Percentiles rank a stretch among this genome's conserved stretches.
Conservation (phyloP, 1,140 invertebrate genomes). For the Solenopsis invicta region DNA sequence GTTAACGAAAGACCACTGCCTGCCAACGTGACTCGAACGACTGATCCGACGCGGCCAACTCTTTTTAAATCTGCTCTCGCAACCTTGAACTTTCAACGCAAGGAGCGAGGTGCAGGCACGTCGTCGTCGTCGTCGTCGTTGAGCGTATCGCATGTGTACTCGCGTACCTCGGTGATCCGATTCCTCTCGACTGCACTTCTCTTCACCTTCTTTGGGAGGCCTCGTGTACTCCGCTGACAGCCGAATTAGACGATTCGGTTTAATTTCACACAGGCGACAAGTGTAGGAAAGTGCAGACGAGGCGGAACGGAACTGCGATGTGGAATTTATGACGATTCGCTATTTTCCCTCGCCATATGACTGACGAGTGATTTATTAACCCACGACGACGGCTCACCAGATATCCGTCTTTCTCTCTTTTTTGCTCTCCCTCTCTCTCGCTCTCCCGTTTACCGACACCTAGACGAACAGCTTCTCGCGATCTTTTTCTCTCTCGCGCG, state of each 20-base stretch:
- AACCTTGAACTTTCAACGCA: background rate
- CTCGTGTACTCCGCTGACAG: background rate
- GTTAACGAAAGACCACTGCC: slow-evolving; percentile 64
- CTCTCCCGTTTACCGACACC: slow-evolving; percentile 54
- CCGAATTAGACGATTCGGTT: too few relatives aligned
- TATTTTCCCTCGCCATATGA: slow-evolving; percentile 31
- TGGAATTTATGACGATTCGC: slow-evolving; percentile 1
- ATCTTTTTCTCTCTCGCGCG: background rate
- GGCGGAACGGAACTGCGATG: slow-evolving; percentile 1
- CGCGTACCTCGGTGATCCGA: background rate
- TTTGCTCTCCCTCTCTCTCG: slow-evolving; percentile 25
- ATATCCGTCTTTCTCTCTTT: background rate
- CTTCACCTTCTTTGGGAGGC: background rate
- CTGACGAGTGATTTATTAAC: slow-evolving; percentile 31
- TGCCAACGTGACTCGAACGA: slow-evolving; percentile 45
- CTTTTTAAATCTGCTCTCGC: slow-evolving; percentile 37
- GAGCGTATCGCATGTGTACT: background rate
- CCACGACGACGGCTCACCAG: slow-evolving; percentile 60
- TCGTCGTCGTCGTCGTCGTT: background rate
- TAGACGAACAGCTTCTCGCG: slow-evolving; percentile 55
- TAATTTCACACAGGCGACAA: background rate
- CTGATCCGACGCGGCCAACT: background rate
- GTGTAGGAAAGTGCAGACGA: slow-evolving; percentile 30
- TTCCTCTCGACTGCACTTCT: background rate
- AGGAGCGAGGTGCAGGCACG: background rate